Base-by-base conservation (phyloP, 2,888 invertebrate species). In the Protodeltote pygarga region DNA sequence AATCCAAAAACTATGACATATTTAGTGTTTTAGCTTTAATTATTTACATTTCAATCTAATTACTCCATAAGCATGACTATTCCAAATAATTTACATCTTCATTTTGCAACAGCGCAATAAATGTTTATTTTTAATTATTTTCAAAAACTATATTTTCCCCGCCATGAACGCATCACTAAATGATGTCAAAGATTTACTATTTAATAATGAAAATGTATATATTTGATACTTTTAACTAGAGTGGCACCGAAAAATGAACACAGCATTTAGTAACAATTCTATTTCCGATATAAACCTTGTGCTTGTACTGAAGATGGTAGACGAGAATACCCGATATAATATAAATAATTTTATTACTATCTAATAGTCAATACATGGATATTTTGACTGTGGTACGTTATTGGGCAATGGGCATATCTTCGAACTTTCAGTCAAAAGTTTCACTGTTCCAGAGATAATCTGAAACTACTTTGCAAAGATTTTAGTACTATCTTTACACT, bases 151-250 rank as follows among this genome's bases (percentile, higher is more conserved):
- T 65, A 35, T 47, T 60, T 51, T 51, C 17, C 25, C 60, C 31
- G 65, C 65, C 68, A 63, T 68, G 60, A 44, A 48, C 19, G 54
- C 65, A 63, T 65, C 71, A 71, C 64, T 44, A 40, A 46, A 55
- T 42, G 57, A 65, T 71, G 68, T 66, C 64, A 62, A 70, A 71
- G 65, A 65, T 58, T 53, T 50, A 60, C 42, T 58, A 49, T 53
- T 51, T 58, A 68, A 46, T 55, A 44, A 65, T 65, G 59, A 64
- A 60, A 67, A 62, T 76, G 71, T 77, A 70, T 72, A 75, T 77
- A 76, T 65, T 58, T 68, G 51, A 65, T 71, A 65, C 42, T 66
- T 61, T 69, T 65, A 67, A 60, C 44, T 65, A 50, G 62, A 52
- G 45, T 61, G 58, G 48, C 66, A 67, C 60, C 38, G 61, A 65